Evolutionary conservation across 2,797 vertebrate species (phyloP), one percentile per base, ranked within the genome.

Genomic region (Gorsachius magnificus): DNA sequence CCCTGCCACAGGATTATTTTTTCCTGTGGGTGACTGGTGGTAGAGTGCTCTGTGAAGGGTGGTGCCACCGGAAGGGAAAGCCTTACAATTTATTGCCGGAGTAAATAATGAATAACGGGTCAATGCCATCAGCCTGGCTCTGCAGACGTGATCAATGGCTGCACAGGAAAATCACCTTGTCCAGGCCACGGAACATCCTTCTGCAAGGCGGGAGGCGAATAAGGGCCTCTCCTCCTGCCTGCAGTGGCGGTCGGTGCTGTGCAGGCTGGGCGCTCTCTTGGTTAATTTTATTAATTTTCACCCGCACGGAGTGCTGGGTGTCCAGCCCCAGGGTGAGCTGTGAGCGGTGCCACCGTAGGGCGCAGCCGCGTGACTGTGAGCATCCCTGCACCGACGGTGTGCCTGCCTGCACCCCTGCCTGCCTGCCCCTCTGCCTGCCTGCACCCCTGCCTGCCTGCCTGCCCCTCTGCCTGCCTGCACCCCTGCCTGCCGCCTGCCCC

Each of bases 21-120:
- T 25, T 19, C 2, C 1, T 10, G 8, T 6, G 53, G 24, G 35
- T 29, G 54, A 9, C 18, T 0, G 13, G 16, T 0, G 8, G 54
- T 3, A 7, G 56, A 28, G 36, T 0, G 1, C 28, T 28, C 45
- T 64, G 22, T 28, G 66, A 35, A 13, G 45, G 68, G 14, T 4
- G 35, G 10, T 41, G 65, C 51, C 33, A 1, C 6, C 0, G 3
- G 18, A 29, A 10, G 45, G 53, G 38, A 5, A 63, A 43, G 4
- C 48, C 41, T 65, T 5, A 1, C 10, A 1, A 7, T 31, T 35
- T 9, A 10, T 6, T 53, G 69, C 69, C 60, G 0, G 5, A 41
- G 57, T 21, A 21, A 58, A 35, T 5, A 5, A 28, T 3, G 33
- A 46, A 11, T 31, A 28, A 28, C 7, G 4, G 25, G 13, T 17